Evolutionary conservation across 2,888 invertebrate species (phyloP), one percentile per base, ranked within the genome.

Genomic region (Phania funesta): DNA sequence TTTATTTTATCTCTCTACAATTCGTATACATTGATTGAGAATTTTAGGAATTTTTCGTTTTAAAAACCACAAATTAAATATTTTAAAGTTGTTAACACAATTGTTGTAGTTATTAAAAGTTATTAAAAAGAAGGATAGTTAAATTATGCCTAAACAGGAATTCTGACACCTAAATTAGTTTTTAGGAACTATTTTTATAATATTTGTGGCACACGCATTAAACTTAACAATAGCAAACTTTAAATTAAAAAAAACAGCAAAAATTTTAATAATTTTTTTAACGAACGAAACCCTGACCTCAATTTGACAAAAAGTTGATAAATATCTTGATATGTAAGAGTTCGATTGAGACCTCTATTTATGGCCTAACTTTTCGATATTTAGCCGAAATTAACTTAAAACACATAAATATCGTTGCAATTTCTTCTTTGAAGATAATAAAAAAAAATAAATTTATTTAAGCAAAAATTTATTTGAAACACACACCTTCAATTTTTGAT

Each of bases 151-250:
- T 18, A 78, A 73, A 73, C 32, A 65, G 50, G 52, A 67, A 79
- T 56, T 44, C 54, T 70, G 52, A 68, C 24, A 54, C n/a, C 64
- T 58, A 46, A 80, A 80, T n/a, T 76, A 65, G 18, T 75, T 56
- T n/a, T 41, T 81, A 81, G 81, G 81, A 81, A 81, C 81, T 81
- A 64, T 77, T 78, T 81, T 77, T 26, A 77, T 62, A 16, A 76
- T 73, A 67, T 75, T 65, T 76, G 76, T 81, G 77, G 77, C 76
- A 81, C 77, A 44, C 62, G 29, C n/a, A 32, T 71, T 50, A 8
- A 16, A 44, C 24, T 35, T 26, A 1, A 46, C n/a, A 58, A 48
- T n/a, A 20, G 26, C 11, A 65, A 35, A 26, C 4, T 2, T 44
- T 11, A 44, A 44, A 44, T 26, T 46, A 3, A 32, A 7, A 64